Evolutionary conservation across 2,113 vertebrate genomes (phyloP).

Genomic region (Oophaga pumilio): DNA sequence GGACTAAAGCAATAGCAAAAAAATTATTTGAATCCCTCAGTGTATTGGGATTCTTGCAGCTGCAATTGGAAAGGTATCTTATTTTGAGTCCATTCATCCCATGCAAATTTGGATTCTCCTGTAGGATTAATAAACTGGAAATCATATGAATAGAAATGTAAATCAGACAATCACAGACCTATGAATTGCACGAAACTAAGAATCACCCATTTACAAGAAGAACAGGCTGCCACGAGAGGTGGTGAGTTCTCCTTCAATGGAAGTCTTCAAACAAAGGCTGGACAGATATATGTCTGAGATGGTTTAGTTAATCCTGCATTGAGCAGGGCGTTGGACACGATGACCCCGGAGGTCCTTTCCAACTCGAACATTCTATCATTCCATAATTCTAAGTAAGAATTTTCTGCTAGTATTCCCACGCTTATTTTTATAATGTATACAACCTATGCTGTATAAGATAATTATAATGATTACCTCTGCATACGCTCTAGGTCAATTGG

Average conservation of each 20-base stretch:
- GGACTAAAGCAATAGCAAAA: no score
- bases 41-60: background rate
- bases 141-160: background rate
- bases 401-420: background rate
- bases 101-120: background rate
- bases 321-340: no score
- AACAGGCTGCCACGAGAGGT: no score
- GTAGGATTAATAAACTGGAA: background rate
- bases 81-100: background rate
- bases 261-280: no score
- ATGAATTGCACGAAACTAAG: background rate
- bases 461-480: background rate
- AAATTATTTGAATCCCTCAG: no score
- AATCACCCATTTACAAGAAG: background rate
- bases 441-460: background rate
- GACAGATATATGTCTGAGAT: no score
- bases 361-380: no score
- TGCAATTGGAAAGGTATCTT: background rate
- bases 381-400: background rate
- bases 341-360: no score
- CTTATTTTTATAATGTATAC: background rate
- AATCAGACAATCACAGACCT: background rate
- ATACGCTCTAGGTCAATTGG: background rate
- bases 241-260: no score
- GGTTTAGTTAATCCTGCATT: no score